Conservation (phyloP, 2,888 invertebrate species). For the Trachelus tabidus region DNA sequence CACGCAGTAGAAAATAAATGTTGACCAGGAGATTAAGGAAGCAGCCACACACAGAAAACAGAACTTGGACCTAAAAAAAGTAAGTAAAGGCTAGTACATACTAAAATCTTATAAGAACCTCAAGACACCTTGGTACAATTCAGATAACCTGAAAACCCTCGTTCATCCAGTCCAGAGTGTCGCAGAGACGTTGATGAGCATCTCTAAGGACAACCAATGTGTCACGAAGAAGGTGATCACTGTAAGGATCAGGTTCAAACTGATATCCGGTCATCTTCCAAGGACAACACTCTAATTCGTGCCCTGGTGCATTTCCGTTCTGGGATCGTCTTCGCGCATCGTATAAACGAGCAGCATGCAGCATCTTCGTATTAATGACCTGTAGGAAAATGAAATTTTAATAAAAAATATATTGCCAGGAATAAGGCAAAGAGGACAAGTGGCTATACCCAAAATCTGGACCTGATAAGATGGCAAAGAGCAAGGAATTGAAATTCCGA, state of each 20-base stretch:
- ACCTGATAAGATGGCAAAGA: conserved; percentile 8
- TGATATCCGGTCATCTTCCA: neutral
- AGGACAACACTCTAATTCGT: neutral
- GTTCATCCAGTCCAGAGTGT: conserved; percentile 8
- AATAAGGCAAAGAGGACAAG: neutral
- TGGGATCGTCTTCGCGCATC: neutral
- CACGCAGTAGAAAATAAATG: neutral
- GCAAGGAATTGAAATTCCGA: conserved; percentile 16
- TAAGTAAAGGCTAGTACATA: neutral
- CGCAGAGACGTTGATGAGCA: conserved; percentile 12
- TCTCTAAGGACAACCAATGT: neutral
- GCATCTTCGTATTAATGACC: neutral
- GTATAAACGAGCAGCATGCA: neutral
- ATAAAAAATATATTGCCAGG: neutral
- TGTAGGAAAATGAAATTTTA: neutral
- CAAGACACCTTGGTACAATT: neutral
- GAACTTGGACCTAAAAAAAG: neutral
- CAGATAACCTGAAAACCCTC: conserved; percentile 11
- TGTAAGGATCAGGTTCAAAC: neutral
- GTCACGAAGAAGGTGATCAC: neutral
- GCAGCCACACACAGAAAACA: neutral
- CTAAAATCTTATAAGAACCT: neutral
- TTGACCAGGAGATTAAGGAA: neutral
- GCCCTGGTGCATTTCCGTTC: neutral
- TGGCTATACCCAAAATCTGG: neutral